Base-by-base conservation (phyloP, 2,888 invertebrate species). In the Drosophila anomelani region DNA sequence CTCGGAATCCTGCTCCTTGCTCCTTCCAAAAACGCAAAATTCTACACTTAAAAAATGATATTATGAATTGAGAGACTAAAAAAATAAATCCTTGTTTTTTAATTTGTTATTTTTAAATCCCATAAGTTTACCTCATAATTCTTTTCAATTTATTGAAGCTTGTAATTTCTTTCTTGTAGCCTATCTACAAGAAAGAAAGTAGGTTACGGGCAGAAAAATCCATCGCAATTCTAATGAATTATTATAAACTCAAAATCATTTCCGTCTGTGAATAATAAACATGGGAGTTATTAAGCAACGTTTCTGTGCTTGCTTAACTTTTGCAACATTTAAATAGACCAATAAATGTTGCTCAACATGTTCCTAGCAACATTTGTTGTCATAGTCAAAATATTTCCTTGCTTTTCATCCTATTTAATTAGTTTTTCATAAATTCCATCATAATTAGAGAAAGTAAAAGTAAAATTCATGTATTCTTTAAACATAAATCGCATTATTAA, bases 1-100 rank as follows among this genome's bases (percentile, higher is more conserved):
- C 60, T 78, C 62, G 64, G 63, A 56, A 56, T 44, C 60, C 8
- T 53, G 23, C 23, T 44, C 26, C 39, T 51, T 56, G 20, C 47
- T 49, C 20, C 38, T 32, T 17, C 46, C 43, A 4, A 15, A 51
- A 51, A 34, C 34, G 20, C 34, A 36, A 20, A 51, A 10, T 15
- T 7, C 10, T 62, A 49, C 63, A 63, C 63, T 41, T 1, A 17
- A 20, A 34, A 9, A 51, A 34, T 34, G 0, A 15, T 34, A 51
- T 9, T 43, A 12, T 12, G 20, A 41, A 9, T n/a, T n/a, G 4
- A n/a, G 4, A 4, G 1, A 17, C 5, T 13, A 36, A 5, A 7
- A 38, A 38, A 3, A 38, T 2, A 13, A 5, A 2, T 4, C 0
- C 13, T 36, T n/a, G n/a, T 39, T 39, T 10, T 10, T 23, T 44